Evolutionary conservation across 2,888 invertebrate genomes (phyloP), one percentile per base, ranked within the genome.

Genomic region (Pharmacophagus antenor): DNA sequence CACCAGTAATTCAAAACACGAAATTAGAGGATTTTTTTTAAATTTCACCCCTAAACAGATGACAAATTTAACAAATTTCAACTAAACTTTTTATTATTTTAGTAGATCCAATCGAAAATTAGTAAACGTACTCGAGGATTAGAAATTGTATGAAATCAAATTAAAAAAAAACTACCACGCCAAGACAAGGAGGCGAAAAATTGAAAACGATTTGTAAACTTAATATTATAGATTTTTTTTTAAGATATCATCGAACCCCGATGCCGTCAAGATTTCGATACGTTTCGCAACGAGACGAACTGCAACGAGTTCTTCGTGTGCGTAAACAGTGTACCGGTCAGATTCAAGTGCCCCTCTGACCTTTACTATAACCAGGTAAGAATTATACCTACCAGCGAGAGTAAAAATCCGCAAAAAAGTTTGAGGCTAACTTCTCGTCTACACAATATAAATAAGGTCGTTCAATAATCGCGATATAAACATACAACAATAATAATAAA

Each of bases 221-320:
- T n/a, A n/a, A n/a, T n/a, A n/a, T n/a, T n/a, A 37, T 37, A n/a
- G 15, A n/a, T 37, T 37, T 37, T 53, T 63, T 63, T 60, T 62
- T 21, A 61, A 71, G 70, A 69, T 25, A 63, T 62, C 20, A 47
- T 64, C 17, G 61, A 64, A 27, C 64, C 74, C 8, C 56, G 80
- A 15, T 94, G 94, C 72, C 92, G 84, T 20, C 86, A 91, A 56
- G 88, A 92, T 62, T 92, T 92, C 72, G 93, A 94, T 49, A 90
- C 92, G 1, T 94, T 93, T 82, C 87, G 93, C 64, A 93, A 92
- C 77, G 82, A 88, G 59, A 81, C 78, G 22, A 91, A 93, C 74
- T 95, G 95, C 72, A 92, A 92, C 62, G 92, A 92, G 73, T 95
- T 94, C 85, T 94, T 91, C 80, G 91, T 93, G 42, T 95, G 95